phyloP scores from a whole-genome alignment of 1,140 invertebrate species.

The Solenopsis invicta region DNA sequence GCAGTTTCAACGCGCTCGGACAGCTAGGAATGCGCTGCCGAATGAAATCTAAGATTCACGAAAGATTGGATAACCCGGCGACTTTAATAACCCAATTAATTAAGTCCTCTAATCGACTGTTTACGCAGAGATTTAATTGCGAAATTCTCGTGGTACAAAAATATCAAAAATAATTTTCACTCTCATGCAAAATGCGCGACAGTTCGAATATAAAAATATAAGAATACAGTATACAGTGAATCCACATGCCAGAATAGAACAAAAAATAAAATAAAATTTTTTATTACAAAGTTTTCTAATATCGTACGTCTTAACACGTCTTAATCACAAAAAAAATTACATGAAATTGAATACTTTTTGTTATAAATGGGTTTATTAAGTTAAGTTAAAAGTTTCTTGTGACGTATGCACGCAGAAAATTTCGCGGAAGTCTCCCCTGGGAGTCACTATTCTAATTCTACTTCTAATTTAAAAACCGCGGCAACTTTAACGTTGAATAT shows the following conservation, averaged over 20 bases:
- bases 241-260: not conserved
- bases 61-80: slow-evolving; percentile 1
- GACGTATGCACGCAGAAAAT: not conserved
- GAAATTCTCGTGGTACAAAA: not conserved
- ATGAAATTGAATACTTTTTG: not conserved
- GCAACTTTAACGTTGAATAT: not conserved
- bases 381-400: not conserved
- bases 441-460: not conserved
- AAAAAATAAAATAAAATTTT: not conserved
- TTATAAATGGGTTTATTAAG: not conserved
- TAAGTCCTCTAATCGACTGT: not conserved
- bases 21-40: not conserved
- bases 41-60: not conserved
- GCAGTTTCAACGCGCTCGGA: slow-evolving; percentile 2
- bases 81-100: not conserved
- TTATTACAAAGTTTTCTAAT: not conserved
- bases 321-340: slow-evolving; percentile 3
- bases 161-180: not conserved
- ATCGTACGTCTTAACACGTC: not conserved
- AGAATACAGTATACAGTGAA: not conserved
- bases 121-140: not conserved
- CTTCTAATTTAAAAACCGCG: not conserved
- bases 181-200: not conserved
- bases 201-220: not conserved
- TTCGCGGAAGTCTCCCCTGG: not conserved